Evolutionary conservation across 2,888 invertebrate species (phyloP).

Genomic region (Sclerodermus sp.): DNA sequence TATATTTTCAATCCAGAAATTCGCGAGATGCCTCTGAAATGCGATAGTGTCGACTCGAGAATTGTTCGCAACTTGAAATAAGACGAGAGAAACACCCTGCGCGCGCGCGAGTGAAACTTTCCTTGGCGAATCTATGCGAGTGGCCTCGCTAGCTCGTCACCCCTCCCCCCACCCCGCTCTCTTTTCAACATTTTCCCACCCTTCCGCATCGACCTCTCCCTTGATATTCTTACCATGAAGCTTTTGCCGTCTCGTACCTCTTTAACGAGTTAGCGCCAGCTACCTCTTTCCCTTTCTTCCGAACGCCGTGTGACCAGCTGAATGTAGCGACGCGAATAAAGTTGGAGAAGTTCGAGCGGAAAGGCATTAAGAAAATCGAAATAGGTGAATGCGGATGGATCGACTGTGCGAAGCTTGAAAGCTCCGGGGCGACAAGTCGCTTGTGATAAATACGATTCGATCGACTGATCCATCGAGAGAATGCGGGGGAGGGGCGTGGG

Average conservation of each 20-base stretch:
- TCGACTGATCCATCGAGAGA: conserved; percentile 13
- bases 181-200: too few species aligned
- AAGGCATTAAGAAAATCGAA: too few species aligned
- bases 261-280: not conserved
- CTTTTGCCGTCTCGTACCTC: conserved; percentile 1
- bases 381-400: not conserved
- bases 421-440: conserved; percentile 3
- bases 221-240: not conserved
- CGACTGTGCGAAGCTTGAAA: conserved; percentile 8
- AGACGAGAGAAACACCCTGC: too few species aligned
- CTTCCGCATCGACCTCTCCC: not conserved
- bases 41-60: too few species aligned
- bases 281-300: not conserved
- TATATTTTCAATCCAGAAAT: too few species aligned
- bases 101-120: too few species aligned
- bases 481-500: conserved; percentile 14
- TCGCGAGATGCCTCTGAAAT: too few species aligned
- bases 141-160: conserved; percentile 36
- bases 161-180: conserved; percentile 12
- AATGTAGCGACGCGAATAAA: too few species aligned
- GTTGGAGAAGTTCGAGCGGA: too few species aligned
- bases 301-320: not conserved
- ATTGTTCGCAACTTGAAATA: too few species aligned
- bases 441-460: too few species aligned
- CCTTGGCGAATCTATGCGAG: conserved; percentile 2